Evolutionary conservation across 2,888 invertebrate genomes (phyloP).

Genomic region (Harmothoe impar): DNA sequence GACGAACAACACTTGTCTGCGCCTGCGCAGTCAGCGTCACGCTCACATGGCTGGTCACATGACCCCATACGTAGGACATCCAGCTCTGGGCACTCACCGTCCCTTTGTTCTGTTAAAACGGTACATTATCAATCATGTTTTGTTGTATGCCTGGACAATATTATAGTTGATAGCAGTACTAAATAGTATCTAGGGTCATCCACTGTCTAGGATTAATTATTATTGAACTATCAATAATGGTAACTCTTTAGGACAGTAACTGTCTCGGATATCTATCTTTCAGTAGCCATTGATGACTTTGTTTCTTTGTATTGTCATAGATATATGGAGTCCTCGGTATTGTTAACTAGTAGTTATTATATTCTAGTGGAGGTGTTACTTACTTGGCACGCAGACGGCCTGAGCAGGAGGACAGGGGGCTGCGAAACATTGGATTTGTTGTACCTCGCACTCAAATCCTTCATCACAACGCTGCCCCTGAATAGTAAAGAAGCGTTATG

Average conservation of each 20-base stretch:
- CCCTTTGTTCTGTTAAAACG: slow-evolving; percentile 61
- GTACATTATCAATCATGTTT: neutral
- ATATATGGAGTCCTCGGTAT: too few species aligned
- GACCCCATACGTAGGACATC: slow-evolving; percentile 15
- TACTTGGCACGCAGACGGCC: slow-evolving; percentile 67
- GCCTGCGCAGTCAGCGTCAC: slow-evolving; percentile 65
- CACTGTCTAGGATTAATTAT: too few species aligned
- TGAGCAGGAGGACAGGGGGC: slow-evolving; percentile 65
- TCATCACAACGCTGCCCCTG: slow-evolving; percentile 65
- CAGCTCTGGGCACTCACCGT: slow-evolving; percentile 66
- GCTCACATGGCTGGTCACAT: slow-evolving; percentile 63
- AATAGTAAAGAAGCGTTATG: too few species aligned
- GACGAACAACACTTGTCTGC: slow-evolving; percentile 66
- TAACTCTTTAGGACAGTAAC: too few species aligned
- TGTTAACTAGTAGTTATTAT: too few species aligned
- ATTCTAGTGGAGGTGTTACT: slow-evolving; percentile 6
- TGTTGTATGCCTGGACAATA: too few species aligned
- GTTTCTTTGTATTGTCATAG: too few species aligned
- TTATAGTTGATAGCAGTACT: too few species aligned
- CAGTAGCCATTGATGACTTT: too few species aligned
- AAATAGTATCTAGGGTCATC: too few species aligned
- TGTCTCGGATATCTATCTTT: too few species aligned
- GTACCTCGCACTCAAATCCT: slow-evolving; percentile 62
- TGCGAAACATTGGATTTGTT: slow-evolving; percentile 61
- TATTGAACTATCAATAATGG: too few species aligned